Percentiles rank a stretch among this genome's conserved stretches.
Evolutionary conservation across 2,888 invertebrate genomes (phyloP).

Genomic region (Caenorhabditis sp.): DNA sequence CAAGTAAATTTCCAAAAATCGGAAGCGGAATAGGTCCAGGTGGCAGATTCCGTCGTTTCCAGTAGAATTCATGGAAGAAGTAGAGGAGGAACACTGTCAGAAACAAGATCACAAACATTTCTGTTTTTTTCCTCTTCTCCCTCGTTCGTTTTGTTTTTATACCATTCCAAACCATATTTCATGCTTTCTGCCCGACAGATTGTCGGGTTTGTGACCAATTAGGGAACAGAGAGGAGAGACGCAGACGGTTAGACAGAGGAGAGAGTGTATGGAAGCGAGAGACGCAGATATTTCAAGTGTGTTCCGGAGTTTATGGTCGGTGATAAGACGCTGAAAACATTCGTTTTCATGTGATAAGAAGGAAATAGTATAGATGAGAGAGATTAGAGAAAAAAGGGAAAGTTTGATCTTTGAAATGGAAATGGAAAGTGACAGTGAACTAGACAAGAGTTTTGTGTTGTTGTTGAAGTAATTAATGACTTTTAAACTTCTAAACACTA

Average conservation of each 20-base stretch:
- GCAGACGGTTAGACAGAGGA: not conserved
- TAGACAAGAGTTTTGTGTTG: no score
- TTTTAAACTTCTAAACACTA: no score
- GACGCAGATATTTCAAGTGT: not conserved
- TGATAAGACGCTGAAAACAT: no score
- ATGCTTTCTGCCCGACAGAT: slow-evolving; percentile 1
- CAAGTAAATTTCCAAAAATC: slow-evolving; percentile 52
- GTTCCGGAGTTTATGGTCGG: not conserved
- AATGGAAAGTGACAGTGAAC: no score
- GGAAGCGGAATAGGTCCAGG: slow-evolving; percentile 62
- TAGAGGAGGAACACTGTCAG: not conserved
- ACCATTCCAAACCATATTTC: not conserved
- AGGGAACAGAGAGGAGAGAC: not conserved
- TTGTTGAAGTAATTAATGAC: no score
- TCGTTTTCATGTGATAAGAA: no score
- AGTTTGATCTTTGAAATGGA: no score
- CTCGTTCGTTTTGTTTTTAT: no score
- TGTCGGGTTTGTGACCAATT: not conserved
- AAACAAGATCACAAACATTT: not conserved
- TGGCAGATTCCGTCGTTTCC: slow-evolving; percentile 24
- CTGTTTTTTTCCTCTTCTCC: not conserved
- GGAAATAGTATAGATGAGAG: no score
- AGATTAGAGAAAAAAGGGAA: no score
- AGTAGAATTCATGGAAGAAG: slow-evolving; percentile 28
- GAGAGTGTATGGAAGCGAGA: no score